Conservation (phyloP, 1,140 invertebrate genomes). For the Neodiprion virginianus region DNA sequence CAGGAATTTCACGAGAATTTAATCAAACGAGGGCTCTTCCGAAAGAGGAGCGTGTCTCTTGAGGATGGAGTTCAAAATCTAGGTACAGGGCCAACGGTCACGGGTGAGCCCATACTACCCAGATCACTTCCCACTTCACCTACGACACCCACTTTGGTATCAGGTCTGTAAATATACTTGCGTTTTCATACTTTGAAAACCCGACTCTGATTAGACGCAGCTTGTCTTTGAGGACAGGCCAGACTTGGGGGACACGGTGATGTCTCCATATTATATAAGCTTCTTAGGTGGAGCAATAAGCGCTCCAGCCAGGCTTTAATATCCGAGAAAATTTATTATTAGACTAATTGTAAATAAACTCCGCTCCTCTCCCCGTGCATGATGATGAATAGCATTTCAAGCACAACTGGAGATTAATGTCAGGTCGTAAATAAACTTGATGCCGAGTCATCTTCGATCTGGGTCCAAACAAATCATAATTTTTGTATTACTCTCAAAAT, state of each 20-base stretch:
- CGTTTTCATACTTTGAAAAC: neutral
- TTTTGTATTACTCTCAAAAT: neutral
- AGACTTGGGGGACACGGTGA: neutral
- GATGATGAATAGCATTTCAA: neutral
- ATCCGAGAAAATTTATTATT: neutral
- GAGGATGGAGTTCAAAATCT: constrained; percentile 63
- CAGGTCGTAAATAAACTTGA: neutral
- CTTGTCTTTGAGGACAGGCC: neutral
- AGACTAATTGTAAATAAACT: neutral
- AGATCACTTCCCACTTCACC: constrained; percentile 59
- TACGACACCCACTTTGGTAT: constrained; percentile 50
- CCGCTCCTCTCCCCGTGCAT: neutral
- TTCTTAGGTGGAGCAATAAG: neutral
- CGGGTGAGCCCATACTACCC: constrained; percentile 34
- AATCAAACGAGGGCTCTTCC: constrained; percentile 73
- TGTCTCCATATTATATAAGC: neutral
- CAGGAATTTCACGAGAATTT: constrained; percentile 82
- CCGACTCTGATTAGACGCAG: too few species aligned
- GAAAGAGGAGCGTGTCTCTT: constrained; percentile 74
- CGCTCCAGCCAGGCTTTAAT: neutral
- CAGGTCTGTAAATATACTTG: constrained; percentile 32
- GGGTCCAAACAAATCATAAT: neutral
- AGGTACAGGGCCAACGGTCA: constrained; percentile 46
- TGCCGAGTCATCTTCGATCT: neutral
- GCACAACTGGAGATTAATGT: neutral